Evolutionary conservation across 2,888 invertebrate species (phyloP).

Genomic region (Chrysolina americana): DNA sequence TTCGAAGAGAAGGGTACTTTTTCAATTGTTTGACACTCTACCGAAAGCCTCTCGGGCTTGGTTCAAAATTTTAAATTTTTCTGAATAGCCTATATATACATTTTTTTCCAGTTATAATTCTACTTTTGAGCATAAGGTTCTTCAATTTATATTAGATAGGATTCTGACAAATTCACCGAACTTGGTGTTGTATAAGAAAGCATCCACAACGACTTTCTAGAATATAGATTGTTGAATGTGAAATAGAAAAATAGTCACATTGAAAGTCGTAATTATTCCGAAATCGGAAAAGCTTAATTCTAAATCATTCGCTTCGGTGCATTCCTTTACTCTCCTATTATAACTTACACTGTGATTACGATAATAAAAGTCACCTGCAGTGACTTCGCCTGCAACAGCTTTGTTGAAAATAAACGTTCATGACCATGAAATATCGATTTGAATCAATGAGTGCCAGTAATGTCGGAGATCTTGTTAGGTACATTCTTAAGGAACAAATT

Average conservation of each 20-base stretch:
- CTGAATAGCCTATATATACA: no score
- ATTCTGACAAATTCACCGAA: no score
- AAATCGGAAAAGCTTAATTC: neutral
- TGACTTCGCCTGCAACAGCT: slow-evolving; percentile 16
- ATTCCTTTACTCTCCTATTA: neutral
- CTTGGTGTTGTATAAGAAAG: no score
- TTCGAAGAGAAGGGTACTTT: no score
- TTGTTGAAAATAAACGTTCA: slow-evolving; percentile 27
- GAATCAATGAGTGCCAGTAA: neutral
- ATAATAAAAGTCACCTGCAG: slow-evolving; percentile 44
- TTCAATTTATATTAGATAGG: no score
- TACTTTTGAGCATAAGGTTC: no score
- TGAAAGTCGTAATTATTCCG: neutral
- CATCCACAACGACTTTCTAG: no score
- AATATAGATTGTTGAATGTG: no score
- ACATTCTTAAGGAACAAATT: neutral
- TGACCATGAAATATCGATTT: neutral
- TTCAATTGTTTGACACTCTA: no score
- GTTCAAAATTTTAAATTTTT: no score
- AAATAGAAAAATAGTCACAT: neutral
- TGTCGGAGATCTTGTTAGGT: neutral
- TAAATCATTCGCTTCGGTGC: slow-evolving; percentile 1
- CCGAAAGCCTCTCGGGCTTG: no score
- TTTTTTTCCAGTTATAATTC: no score
- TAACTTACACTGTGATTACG: slow-evolving; percentile 2